Evolutionary conservation across 1,140 invertebrate genomes (phyloP), one percentile per base, ranked within the genome.

Genomic region (Potamilus streckersoni): DNA sequence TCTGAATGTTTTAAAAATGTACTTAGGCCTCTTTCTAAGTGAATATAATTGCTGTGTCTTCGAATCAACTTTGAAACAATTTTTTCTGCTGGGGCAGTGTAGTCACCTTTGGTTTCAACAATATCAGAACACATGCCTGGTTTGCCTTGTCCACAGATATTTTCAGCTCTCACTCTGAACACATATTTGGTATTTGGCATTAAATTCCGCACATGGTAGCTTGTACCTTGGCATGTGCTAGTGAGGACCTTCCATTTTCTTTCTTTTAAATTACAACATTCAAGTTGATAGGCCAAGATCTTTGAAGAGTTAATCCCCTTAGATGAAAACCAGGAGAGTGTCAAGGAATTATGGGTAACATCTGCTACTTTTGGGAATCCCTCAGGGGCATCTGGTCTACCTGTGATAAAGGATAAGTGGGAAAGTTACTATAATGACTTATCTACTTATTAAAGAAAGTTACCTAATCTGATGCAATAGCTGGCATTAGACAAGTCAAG

Each of bases 121-220:
- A 76, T 56, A 19, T 84, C 82, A 0, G 86, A 85, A 0, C 71
- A 61, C 23, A 84, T 74, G 70, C 91, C 95, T 12, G 97, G 96
- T 81, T 99, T 97, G 20, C 97, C 97, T 68, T 94, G 93, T 59
- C 98, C 98, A 86, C 97, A 97, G 85, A 97, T 94, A 90, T 99
- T 99, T 90, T 99, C 97, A 71, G 97, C 97, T 91, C 96, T 94
- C 1, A 99, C 97, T 69, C 97, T 93, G 92, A 99, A 99, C 80
- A 98, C 95, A 88, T 99, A 99, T 17, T 95, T 93, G 79, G 93
- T 93, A 66, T 96, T 96, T 19, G 98, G 96, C 12, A 92, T 94
- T 12, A 99, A 90, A 83, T 96, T 94, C 86, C 95, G 94, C 0
- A 97, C 96, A 1, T 95, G 97, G 87, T 96, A 97, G 78, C 94